Base-by-base conservation (phyloP, 1,140 invertebrate species). In the Drosophila parabipectinata region DNA sequence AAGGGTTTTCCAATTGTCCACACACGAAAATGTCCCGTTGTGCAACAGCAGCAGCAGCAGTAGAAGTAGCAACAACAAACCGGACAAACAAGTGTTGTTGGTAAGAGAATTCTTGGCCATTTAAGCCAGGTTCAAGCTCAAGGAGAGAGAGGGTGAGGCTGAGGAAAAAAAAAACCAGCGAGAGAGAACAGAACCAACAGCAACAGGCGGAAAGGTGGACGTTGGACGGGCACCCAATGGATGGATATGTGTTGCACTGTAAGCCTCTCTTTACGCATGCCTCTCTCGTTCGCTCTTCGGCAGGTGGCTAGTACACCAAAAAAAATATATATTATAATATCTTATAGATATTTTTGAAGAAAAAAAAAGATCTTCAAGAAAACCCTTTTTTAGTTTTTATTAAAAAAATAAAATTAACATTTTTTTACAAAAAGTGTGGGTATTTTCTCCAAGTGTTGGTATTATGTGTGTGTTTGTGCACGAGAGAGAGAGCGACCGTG, bases 1-100 rank as follows among this genome's bases (percentile, higher is more conserved):
- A 74, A 74, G 72, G 72, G 69, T 79, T 79, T 79, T 79, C 45
- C 66, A 61, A 64, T 54, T 55, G 67, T 77, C 59, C 67, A 57
- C n/a, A 53, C 24, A 59, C 55, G 81, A 66, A 82, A 87, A 83
- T 88, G 63, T 87, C 83, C 83, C 83, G 83, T 88, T 87, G 83
- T 79, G 83, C 72, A 73, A 72, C 61, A 28, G 39, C 63, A 71
- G 44, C 67, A 71, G 37, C 28, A 71, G 56, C 58, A 75, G 88
- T 7, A 47, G 18, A 6, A 47, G n/a, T 6, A n/a, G n/a, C 15
- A 47, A 24, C 52, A 75, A 75, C 79, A 88, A 87, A 87, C 82
- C 83, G 83, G 83, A 77, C 72, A 79, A 88, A 73, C 83, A 77
- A 87, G 69, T 67, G 41, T 63, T 67, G 48, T 53, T 10, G 18